Evolutionary conservation across 2,888 invertebrate species (phyloP).

Genomic region (Lycophotia porphyrea): DNA sequence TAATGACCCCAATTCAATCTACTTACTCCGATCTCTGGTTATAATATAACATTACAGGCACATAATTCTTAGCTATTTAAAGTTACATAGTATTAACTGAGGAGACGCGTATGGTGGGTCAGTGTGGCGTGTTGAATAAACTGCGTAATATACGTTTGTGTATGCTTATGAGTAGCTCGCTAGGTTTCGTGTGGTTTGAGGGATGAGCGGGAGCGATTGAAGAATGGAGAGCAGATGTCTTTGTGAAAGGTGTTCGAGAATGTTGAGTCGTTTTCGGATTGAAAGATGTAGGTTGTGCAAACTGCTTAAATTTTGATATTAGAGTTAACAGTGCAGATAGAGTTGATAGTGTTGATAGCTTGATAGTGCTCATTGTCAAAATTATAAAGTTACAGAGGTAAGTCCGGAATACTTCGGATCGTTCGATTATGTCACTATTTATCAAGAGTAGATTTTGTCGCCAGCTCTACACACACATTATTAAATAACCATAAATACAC

Average conservation of each 20-base stretch:
- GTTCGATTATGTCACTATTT: background rate
- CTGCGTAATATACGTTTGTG: slow-evolving; percentile 66
- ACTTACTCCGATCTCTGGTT: too few species aligned
- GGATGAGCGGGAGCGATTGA: slow-evolving; percentile 38
- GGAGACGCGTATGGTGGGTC: slow-evolving; percentile 52
- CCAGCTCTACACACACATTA: background rate
- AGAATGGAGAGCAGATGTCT: background rate
- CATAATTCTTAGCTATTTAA: slow-evolving; percentile 29
- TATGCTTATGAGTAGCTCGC: slow-evolving; percentile 62
- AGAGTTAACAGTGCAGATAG: too few species aligned
- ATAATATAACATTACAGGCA: background rate
- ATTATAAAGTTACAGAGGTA: background rate
- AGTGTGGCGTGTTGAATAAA: slow-evolving; percentile 66
- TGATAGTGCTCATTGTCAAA: background rate
- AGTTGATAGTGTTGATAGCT: too few species aligned
- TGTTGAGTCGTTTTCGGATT: background rate
- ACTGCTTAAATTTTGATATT: background rate
- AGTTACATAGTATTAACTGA: slow-evolving; percentile 42
- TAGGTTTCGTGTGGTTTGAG: slow-evolving; percentile 14
- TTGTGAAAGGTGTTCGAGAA: background rate
- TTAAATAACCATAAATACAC: background rate
- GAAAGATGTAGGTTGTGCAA: background rate
- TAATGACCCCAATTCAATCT: too few species aligned
- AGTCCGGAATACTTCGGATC: background rate
- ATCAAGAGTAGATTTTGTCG: background rate